Evolutionary conservation across 2,888 invertebrate genomes (phyloP).

Genomic region (Lacanobia wlatinum): DNA sequence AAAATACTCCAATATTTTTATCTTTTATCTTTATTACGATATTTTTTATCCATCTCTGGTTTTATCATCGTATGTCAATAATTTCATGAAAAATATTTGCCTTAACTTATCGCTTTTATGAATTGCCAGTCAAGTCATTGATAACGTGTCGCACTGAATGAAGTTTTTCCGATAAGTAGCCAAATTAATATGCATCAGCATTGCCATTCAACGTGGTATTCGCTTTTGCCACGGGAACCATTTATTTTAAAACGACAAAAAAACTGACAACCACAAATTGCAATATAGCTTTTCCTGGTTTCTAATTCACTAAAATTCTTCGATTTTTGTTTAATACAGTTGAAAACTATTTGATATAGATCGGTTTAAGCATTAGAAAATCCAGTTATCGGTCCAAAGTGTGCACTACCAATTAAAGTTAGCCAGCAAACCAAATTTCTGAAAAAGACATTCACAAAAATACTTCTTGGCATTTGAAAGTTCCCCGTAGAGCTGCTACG

Average conservation of each 20-base stretch:
- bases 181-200: no score
- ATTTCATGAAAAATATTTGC: constrained; percentile 17
- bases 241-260: no score
- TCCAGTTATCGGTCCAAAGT: neutral
- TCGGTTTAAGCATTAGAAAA: neutral
- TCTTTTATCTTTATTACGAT: constrained; percentile 6
- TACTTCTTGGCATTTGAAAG: neutral
- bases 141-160: constrained; percentile 12
- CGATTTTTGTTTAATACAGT: neutral
- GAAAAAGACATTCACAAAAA: neutral
- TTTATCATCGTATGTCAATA: constrained; percentile 2
- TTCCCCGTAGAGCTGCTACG: neutral
- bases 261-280: neutral
- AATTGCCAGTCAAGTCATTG: constrained; percentile 15
- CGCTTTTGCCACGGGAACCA: no score
- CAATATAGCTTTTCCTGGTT: no score
- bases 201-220: no score
- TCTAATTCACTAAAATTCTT: neutral
- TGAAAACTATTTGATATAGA: neutral
- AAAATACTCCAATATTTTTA: constrained; percentile 7
- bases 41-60: constrained; percentile 17
- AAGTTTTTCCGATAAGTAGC: neutral
- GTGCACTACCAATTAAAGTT: constrained; percentile 5
- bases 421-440: neutral
- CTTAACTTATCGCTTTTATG: constrained; percentile 20